phyloP scores from a whole-genome alignment of 2,888 invertebrate genomes.

The Masnerella sp. region DNA sequence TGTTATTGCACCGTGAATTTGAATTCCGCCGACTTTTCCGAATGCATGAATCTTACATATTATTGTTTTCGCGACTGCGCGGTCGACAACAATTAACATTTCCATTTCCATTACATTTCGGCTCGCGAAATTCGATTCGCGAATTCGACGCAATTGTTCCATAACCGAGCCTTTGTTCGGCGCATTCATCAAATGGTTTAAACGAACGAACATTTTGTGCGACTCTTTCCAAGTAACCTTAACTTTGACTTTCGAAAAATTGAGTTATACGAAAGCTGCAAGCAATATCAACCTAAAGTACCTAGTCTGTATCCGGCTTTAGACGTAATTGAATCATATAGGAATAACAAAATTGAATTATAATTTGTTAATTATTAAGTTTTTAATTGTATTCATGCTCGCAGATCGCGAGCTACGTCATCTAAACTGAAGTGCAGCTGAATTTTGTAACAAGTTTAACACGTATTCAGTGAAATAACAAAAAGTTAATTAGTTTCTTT shows the following conservation, averaged over 20 bases:
- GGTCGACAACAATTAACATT: too few relatives aligned
- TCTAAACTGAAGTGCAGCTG: constrained; percentile 3
- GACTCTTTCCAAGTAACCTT: constrained; percentile 17
- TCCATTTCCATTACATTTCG: constrained; percentile 5
- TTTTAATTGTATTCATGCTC: constrained; percentile 29
- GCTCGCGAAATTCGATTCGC: constrained; percentile 21
- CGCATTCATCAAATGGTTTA: constrained; percentile 21
- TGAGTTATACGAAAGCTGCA: constrained; percentile 29
- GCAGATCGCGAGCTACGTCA: not conserved
- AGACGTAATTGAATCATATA: constrained; percentile 40
- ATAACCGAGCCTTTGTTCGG: constrained; percentile 20
- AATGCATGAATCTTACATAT: constrained; percentile 21
- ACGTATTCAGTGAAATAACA: not conserved
- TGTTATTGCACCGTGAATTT: constrained; percentile 37
- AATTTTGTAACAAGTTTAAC: constrained; percentile 2
- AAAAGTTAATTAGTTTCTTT: not conserved
- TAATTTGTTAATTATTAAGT: constrained; percentile 35
- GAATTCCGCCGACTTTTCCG: constrained; percentile 33
- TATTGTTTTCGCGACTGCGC: too few relatives aligned
- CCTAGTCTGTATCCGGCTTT: not conserved
- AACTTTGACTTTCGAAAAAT: constrained; percentile 39
- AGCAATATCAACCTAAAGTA: constrained; percentile 28
- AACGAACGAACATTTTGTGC: constrained; percentile 27
- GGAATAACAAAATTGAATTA: constrained; percentile 40
- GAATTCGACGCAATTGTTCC: constrained; percentile 34